These are phyloP conservation scores for Drosophila oshimai DNA, from an alignment of 1,140 invertebrate genomes.

Conservation along the genomic window DNA sequence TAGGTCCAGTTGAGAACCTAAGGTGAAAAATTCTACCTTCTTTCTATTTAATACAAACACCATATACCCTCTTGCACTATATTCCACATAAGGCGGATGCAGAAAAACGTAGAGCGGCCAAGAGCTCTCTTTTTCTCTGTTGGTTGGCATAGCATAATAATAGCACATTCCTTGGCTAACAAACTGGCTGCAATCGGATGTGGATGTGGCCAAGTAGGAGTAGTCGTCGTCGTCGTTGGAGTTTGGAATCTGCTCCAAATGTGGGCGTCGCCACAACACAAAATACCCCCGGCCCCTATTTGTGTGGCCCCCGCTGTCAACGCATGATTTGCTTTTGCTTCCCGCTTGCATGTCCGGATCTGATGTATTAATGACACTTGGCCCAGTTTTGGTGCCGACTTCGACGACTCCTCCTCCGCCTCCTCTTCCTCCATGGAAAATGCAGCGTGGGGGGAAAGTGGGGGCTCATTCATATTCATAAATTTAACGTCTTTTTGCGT, in stretches of 20 bases:
- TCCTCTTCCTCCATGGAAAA: not conserved
- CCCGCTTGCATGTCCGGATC: slow-evolving; percentile 46
- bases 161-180: slow-evolving; percentile 59
- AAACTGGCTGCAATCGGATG: slow-evolving; percentile 74
- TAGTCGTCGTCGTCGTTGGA: slow-evolving; percentile 7
- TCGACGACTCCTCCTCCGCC: too few relatives aligned
- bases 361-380: slow-evolving; percentile 80
- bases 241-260: slow-evolving; percentile 43
- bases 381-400: slow-evolving; percentile 58
- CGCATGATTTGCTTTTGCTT: slow-evolving; percentile 45
- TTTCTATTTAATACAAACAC: not conserved
- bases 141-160: slow-evolving; percentile 66
- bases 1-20: too few relatives aligned
- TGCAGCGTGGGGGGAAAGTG: slow-evolving; percentile 45
- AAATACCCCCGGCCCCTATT: not conserved
- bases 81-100: slow-evolving; percentile 17
- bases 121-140: slow-evolving; percentile 3
- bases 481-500: slow-evolving; percentile 71
- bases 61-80: not conserved
- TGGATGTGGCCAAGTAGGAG: slow-evolving; percentile 44
- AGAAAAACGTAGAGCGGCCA: not conserved
- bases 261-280: slow-evolving; percentile 44
- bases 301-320: slow-evolving; percentile 22
- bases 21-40: not conserved
- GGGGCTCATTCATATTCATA: slow-evolving; percentile 77